These are phyloP conservation scores for Zophobas atratus DNA, from an alignment of 1,140 invertebrate genomes.

Conservation along the genomic window DNA sequence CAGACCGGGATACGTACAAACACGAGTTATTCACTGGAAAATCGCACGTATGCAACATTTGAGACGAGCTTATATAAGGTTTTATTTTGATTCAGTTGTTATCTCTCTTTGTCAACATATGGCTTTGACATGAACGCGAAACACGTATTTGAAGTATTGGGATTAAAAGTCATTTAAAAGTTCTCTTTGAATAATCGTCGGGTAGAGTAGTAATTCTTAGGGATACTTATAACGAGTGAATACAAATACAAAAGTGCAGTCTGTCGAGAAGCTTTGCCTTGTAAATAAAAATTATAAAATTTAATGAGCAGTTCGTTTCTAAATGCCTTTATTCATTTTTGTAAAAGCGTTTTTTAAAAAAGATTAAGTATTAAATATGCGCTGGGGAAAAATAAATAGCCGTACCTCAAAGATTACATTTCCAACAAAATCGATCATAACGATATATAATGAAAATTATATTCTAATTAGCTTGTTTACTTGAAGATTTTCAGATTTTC, in stretches of 20 bases:
- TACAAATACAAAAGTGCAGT: constrained; percentile 36
- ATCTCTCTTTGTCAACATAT: no score
- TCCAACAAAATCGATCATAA: constrained; percentile 28
- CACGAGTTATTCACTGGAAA: no score
- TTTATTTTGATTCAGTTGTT: no score
- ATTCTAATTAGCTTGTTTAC: constrained; percentile 39
- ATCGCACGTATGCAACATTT: no score
- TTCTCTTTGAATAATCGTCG: constrained; percentile 12
- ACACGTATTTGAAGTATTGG: not conserved
- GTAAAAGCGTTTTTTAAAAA: constrained; percentile 47
- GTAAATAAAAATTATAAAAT: constrained; percentile 49
- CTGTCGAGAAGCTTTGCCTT: constrained; percentile 40
- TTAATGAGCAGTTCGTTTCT: constrained; percentile 44
- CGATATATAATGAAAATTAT: constrained; percentile 9
- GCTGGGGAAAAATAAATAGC: constrained; percentile 32
- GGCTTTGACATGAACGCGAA: no score
- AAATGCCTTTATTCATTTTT: constrained; percentile 46
- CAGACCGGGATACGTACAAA: no score
- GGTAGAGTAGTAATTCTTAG: constrained; percentile 7
- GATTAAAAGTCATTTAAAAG: constrained; percentile 11
- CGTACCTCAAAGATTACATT: constrained; percentile 44
- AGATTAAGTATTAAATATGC: constrained; percentile 47
- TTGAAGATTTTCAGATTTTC: not conserved
- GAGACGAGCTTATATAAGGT: no score
- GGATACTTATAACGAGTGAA: constrained; percentile 15